A percentile compares a stretch with the other conserved stretches of the same genome.
Evolutionary conservation across 2,888 invertebrate species (phyloP).

Genomic region (Mechanitis messenoides): DNA sequence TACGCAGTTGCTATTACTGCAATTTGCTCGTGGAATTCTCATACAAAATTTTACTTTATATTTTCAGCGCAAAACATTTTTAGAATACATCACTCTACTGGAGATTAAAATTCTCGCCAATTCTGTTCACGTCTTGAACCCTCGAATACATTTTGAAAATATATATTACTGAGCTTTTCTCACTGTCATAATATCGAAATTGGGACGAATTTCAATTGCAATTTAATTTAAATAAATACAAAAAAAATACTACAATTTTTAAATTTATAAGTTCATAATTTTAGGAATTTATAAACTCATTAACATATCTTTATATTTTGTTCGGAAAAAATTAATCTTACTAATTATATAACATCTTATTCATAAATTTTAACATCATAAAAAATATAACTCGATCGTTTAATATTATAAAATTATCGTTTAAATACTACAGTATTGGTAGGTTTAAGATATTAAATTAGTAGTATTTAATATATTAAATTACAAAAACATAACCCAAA

Average conservation of each 20-base stretch:
- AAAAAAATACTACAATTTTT: too few species aligned
- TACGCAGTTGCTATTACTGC: neutral
- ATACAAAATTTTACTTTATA: conserved; percentile 5
- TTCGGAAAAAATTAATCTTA: too few species aligned
- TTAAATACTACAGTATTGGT: too few species aligned
- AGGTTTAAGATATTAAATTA: too few species aligned
- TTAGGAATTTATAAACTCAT: too few species aligned
- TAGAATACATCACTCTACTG: neutral
- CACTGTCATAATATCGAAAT: conserved; percentile 8
- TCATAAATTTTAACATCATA: too few species aligned
- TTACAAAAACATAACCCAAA: neutral
- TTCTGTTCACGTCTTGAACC: conserved; percentile 3
- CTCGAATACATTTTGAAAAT: conserved; percentile 3
- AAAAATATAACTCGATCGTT: too few species aligned
- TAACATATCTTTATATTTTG: too few species aligned
- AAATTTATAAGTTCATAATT: too few species aligned
- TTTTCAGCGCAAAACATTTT: conserved; percentile 4
- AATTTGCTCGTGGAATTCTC: neutral
- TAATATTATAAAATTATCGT: too few species aligned
- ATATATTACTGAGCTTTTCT: conserved; percentile 1
- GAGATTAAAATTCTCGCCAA: conserved; percentile 6
- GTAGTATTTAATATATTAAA: too few species aligned
- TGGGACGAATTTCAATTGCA: neutral
- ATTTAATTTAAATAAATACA: neutral
- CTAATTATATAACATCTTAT: too few species aligned